A percentile compares a stretch with the other conserved stretches of the same genome.
These are phyloP conservation scores for Cecidostiba fungosa DNA, from an alignment of 2,888 invertebrate species.

Conservation along the genomic window DNA sequence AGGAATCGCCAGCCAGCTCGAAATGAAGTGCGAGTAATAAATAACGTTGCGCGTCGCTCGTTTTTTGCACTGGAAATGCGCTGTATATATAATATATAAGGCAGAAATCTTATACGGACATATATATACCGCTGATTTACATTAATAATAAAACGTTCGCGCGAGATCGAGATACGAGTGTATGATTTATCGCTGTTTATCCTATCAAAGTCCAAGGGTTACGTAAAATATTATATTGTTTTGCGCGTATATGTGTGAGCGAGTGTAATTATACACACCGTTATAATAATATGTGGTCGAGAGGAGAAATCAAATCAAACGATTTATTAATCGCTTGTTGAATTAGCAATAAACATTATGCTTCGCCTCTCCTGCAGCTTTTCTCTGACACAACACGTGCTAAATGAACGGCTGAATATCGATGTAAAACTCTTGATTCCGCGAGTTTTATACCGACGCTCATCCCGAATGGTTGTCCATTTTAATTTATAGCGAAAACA, in stretches of 20 bases:
- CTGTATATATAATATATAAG: no score
- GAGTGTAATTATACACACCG: background rate
- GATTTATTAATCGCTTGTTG: constrained; percentile 3
- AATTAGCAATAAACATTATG: background rate
- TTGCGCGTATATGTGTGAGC: background rate
- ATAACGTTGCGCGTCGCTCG: no score
- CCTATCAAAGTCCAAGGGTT: background rate
- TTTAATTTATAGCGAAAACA: constrained; percentile 22
- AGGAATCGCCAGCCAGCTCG: no score
- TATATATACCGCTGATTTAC: background rate
- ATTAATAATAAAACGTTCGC: constrained; percentile 4
- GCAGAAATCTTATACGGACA: background rate
- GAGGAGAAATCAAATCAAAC: background rate
- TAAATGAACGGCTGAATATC: background rate
- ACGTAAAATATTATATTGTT: background rate
- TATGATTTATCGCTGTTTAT: background rate
- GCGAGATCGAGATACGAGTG: background rate
- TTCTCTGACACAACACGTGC: background rate
- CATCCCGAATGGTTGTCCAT: background rate
- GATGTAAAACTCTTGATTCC: background rate
- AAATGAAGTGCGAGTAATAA: no score
- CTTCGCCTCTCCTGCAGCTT: background rate
- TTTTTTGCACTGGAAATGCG: background rate
- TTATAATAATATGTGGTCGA: no score
- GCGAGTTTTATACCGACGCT: background rate